These are phyloP conservation scores for Hipposideros larvatus DNA, from an alignment of 2,797 vertebrate genomes.

Conservation along the genomic window DNA sequence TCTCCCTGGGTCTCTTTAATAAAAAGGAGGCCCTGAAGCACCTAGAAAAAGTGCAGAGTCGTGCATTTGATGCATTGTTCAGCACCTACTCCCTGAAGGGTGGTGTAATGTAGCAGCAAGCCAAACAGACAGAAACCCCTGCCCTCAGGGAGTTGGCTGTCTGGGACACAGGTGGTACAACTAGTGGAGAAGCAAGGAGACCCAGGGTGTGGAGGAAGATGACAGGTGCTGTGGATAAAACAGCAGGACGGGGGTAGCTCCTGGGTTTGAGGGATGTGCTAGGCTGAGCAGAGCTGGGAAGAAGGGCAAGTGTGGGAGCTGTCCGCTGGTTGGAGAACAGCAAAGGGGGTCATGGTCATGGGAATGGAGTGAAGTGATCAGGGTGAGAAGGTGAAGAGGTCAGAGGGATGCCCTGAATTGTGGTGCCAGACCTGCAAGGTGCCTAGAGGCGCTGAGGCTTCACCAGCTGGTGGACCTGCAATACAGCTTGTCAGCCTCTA, in stretches of 20 bases:
- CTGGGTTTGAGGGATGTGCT: background rate
- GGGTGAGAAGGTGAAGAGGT: no score
- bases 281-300: background rate
- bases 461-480: background rate
- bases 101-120: background rate
- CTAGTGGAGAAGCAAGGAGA: background rate
- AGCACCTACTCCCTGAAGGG: background rate
- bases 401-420: background rate
- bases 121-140: background rate
- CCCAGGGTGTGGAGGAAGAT: background rate
- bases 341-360: background rate
- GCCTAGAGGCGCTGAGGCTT: background rate
- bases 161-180: background rate
- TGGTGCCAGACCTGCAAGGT: rapidly evolving
- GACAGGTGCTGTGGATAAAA: background rate
- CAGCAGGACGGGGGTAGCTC: background rate
- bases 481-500: background rate
- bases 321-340: background rate
- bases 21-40: background rate
- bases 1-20: background rate
- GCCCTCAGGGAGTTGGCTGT: background rate
- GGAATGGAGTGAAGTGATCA: background rate
- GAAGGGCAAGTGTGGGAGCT: background rate
- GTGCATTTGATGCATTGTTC: background rate
- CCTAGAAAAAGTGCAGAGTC: background rate